Evolutionary conservation across 2,888 invertebrate species (phyloP), one percentile per base, ranked within the genome.

Genomic region (Tetheella fluctuosa): DNA sequence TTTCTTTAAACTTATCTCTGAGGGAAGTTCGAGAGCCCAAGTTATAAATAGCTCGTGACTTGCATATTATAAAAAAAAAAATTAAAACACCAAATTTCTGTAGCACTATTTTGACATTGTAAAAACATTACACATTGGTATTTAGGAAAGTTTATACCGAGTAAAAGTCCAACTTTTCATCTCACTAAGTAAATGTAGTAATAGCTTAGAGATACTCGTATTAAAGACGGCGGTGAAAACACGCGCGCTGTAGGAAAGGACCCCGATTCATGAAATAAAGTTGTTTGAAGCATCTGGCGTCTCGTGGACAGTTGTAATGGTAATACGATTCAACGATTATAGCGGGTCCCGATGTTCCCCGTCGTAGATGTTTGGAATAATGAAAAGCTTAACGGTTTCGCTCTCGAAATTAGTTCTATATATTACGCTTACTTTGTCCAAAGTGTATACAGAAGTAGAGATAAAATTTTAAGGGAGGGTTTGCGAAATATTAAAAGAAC

Each of bases 301-400:
- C 77, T 76, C 86, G 85, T 83, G 90, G 90, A 88, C 90, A 89
- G 86, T 90, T 85, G 90, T 90, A 90, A 90, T 86, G 90, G 89
- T 90, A 90, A 90, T 90, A 89, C 89, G 83, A 91, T 91, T 91
- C 90, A 87, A 90, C 89, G 90, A 88, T 91, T 91, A 91, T 89
- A 79, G 89, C 84, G 73, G 77, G 73, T 71, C 77, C 80, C 83
- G 81, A 80, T 85, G 82, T 76, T 80, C 73, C 75, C 63, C 71
- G 73, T 74, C 74, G 80, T 80, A 77, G 78, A 82, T 85, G 85
- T 84, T 87, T 83, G 84, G 85, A 85, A 89, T 90, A 90, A 90
- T 89, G 88, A 87, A 88, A 88, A 83, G 84, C 84, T 86, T 86
- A 89, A 87, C 85, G 83, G 83, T 85, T 79, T 84, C 75, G 77